Conservation (phyloP, 2,797 vertebrate genomes). For the Ptychobarbus kaznakovi region DNA sequence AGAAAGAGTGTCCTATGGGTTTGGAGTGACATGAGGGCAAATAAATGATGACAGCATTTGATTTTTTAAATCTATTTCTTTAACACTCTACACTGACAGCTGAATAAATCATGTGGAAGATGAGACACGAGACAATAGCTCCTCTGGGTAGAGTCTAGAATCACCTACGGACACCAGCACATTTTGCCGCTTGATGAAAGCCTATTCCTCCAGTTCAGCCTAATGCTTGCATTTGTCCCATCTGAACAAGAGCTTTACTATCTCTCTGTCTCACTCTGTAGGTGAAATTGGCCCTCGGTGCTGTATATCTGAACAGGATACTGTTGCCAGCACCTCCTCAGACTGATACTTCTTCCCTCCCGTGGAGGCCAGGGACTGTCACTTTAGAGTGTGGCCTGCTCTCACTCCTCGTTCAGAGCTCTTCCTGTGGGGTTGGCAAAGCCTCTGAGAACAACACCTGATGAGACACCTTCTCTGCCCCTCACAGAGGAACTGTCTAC, state of each 20-base stretch:
- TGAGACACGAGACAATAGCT: not conserved
- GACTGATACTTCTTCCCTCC: conserved; percentile 26
- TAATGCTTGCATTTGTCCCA: not conserved
- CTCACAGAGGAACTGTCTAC: not conserved
- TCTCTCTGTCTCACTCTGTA: conserved; percentile 21
- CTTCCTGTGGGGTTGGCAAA: conserved; percentile 38
- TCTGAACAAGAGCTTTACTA: not conserved
- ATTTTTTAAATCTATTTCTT: not conserved
- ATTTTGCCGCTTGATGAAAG: conserved; percentile 18
- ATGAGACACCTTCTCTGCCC: conserved; percentile 21
- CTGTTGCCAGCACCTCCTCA: conserved; percentile 61
- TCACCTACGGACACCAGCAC: not conserved
- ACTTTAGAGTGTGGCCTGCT: conserved; percentile 42
- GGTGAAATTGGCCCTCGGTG: conserved; percentile 12
- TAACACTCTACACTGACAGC: not conserved
- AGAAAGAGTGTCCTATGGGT: not conserved
- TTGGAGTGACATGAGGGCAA: not conserved
- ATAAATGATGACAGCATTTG: not conserved
- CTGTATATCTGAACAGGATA: conserved; percentile 67
- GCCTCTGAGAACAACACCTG: conserved; percentile 48
- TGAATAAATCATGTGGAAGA: not conserved
- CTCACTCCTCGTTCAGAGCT: conserved; percentile 44
- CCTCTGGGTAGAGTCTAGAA: not conserved
- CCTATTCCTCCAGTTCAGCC: not conserved
- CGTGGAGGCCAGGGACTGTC: conserved; percentile 25